These are phyloP conservation scores for Pseudomyrmex gracilis DNA, from an alignment of 1,140 invertebrate species.

Conservation along the genomic window DNA sequence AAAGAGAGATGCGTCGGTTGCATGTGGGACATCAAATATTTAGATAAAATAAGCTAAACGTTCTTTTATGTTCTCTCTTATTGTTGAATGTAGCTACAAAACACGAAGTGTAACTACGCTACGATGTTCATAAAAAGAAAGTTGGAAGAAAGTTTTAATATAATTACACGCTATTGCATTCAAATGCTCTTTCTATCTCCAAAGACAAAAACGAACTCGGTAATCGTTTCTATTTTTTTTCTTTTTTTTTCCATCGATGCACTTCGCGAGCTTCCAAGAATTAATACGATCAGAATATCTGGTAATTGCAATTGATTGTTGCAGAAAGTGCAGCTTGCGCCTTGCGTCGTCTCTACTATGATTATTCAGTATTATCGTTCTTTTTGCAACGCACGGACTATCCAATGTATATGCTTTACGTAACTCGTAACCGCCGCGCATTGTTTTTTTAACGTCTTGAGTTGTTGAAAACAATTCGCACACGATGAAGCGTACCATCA, in stretches of 20 bases:
- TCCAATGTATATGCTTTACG: no score
- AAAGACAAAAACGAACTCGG: not conserved
- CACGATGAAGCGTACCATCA: not conserved
- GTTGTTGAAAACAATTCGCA: not conserved
- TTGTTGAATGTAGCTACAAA: not conserved
- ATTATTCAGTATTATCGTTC: slow-evolving; percentile 15
- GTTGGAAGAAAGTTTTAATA: not conserved
- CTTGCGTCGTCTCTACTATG: not conserved
- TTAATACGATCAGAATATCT: not conserved
- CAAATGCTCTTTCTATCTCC: not conserved
- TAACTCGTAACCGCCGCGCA: no score
- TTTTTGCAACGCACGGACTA: not conserved
- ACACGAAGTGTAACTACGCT: no score
- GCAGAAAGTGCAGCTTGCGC: not conserved
- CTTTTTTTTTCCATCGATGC: not conserved
- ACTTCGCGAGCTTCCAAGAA: slow-evolving; percentile 7
- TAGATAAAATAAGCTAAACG: not conserved
- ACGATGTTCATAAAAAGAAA: not conserved
- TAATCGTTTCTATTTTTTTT: not conserved
- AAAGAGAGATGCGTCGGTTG: not conserved
- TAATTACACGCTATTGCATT: slow-evolving; percentile 11
- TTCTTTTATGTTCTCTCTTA: slow-evolving; percentile 5
- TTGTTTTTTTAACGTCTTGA: not conserved
- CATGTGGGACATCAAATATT: not conserved
- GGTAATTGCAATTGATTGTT: slow-evolving; percentile 33